These are phyloP conservation scores for Borostomias antarcticus DNA, from an alignment of 2,797 vertebrate genomes.

Conservation along the genomic window DNA sequence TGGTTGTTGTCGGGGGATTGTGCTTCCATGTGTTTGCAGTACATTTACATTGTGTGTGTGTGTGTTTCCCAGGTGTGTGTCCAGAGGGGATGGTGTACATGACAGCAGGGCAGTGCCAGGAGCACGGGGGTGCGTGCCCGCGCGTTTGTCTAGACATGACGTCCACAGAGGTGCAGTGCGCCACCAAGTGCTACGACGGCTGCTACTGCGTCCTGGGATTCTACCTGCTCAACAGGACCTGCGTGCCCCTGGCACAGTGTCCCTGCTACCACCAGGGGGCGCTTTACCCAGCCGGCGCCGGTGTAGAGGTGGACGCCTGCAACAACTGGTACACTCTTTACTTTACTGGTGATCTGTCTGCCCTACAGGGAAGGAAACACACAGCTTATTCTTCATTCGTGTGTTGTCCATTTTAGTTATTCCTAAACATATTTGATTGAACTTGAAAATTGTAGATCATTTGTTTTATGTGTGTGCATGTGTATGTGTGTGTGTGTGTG, in stretches of 20 bases:
- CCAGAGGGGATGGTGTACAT: constrained; percentile 77
- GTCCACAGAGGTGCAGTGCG: constrained; percentile 77
- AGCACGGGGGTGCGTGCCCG: constrained; percentile 76
- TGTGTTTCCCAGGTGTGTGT: constrained; percentile 72
- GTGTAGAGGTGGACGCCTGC: constrained; percentile 71
- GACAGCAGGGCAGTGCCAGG: constrained; percentile 74
- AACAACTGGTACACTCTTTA: constrained; percentile 88
- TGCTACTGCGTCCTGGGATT: constrained; percentile 82
- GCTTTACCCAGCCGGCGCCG: constrained; percentile 60
- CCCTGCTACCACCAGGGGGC: constrained; percentile 81
- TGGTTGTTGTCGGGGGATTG: background rate
- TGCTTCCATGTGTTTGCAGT: background rate
- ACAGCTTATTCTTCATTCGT: no score
- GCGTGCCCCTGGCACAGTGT: constrained; percentile 73
- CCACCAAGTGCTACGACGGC: constrained; percentile 77
- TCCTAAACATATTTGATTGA: background rate
- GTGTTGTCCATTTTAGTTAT: no score
- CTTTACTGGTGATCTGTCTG: background rate
- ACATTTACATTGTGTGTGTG: background rate
- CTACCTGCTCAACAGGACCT: constrained; percentile 81
- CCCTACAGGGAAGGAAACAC: no score
- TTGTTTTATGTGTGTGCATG: no score
- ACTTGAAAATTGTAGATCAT: no score
- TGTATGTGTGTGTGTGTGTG: constrained; percentile 14
- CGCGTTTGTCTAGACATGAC: constrained; percentile 82